A percentile compares a stretch with the other conserved stretches of the same genome.
phyloP scores from a whole-genome alignment of 2,797 vertebrate genomes.

The Pseudomugil gertrudae region DNA sequence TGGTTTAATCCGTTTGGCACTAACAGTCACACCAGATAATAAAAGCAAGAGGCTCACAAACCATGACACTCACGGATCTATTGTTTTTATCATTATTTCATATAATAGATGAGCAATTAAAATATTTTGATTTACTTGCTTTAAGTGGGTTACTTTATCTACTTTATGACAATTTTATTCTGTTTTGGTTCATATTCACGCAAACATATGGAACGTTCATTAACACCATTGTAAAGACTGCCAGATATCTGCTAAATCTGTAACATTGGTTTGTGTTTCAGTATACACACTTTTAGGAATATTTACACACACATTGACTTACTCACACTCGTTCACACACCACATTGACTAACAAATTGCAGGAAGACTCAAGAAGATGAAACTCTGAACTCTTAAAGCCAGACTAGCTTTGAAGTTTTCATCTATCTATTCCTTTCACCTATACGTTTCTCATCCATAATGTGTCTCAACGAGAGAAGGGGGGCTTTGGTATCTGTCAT shows the following conservation, averaged over 20 bases:
- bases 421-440: constrained; percentile 45
- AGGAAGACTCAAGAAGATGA: constrained; percentile 54
- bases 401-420: constrained; percentile 66
- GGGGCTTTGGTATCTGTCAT: constrained; percentile 12
- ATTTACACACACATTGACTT: constrained; percentile 10
- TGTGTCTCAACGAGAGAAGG: constrained; percentile 4
- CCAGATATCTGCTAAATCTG: constrained; percentile 12
- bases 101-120: no score
- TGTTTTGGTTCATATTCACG: background rate
- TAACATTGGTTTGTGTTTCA: constrained; percentile 2
- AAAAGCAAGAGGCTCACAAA: no score
- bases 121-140: no score
- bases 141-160: background rate
- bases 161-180: background rate
- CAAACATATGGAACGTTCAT: no score
- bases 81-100: background rate
- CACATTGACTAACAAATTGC: constrained; percentile 65
- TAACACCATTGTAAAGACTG: background rate
- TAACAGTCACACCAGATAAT: no score
- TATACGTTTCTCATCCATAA: constrained; percentile 28
- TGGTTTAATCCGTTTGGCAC: no score
- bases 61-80: no score
- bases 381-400: constrained; percentile 65
- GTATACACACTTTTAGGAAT: background rate
- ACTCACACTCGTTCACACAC: constrained; percentile 14